Conservation (phyloP, 2,888 invertebrate species). For the Polymixis flavicincta region DNA sequence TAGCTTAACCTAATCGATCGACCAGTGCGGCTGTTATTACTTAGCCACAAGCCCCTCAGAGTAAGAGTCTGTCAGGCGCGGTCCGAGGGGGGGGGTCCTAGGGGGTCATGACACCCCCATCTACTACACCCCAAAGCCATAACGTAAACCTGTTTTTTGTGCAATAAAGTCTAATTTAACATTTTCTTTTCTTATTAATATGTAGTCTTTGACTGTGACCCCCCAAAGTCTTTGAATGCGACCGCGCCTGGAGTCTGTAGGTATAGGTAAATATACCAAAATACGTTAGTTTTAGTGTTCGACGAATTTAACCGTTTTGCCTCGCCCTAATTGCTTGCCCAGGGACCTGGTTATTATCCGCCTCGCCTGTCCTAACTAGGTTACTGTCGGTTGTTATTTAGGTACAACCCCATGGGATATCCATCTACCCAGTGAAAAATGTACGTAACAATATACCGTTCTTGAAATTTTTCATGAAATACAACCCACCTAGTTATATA, state of each 20-base stretch:
- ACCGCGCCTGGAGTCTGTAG: no score
- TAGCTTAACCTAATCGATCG: no score
- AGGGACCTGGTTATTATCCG: neutral
- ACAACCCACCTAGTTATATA: neutral
- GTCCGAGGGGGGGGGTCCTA: no score
- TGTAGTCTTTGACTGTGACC: no score
- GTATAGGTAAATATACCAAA: neutral
- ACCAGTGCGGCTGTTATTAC: no score
- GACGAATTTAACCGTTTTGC: neutral
- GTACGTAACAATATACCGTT: neutral
- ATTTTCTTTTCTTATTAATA: no score
- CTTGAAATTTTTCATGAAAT: slow-evolving; percentile 1
- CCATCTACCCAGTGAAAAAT: neutral
- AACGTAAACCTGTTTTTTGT: no score
- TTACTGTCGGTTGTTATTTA: neutral
- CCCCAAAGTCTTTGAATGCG: no score
- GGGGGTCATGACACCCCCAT: no score
- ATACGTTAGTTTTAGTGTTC: neutral
- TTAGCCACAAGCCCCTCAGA: no score
- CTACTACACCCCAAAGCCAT: no score
- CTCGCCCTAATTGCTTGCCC: slow-evolving; percentile 1
- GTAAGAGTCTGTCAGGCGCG: neutral
- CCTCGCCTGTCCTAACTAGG: neutral
- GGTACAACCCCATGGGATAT: neutral
- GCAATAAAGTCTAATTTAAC: no score